A percentile compares a stretch with the other conserved stretches of the same genome.
Evolutionary conservation across 2,797 vertebrate species (phyloP).

Genomic region (Lepilemur septentrionalis): DNA sequence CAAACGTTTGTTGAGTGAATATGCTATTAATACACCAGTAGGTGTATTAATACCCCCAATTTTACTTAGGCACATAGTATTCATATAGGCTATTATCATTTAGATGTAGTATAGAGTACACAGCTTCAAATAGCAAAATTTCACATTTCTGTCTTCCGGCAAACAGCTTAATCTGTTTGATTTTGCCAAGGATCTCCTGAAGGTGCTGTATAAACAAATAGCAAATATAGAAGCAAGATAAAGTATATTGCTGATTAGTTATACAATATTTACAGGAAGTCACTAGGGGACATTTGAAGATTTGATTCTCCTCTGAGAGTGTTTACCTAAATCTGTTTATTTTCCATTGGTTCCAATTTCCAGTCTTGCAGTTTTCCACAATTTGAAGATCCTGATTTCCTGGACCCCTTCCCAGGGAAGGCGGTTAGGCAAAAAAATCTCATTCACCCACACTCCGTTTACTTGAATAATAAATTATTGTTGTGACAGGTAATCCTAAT

Average conservation of each 20-base stretch:
- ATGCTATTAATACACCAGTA: neutral
- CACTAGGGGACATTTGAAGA: neutral
- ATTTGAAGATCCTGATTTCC: conserved; percentile 9
- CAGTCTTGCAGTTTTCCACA: neutral
- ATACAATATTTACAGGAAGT: conserved; percentile 31
- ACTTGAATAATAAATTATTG: neutral
- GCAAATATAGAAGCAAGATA: conserved; percentile 23
- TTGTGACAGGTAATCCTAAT: neutral
- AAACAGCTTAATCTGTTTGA: neutral
- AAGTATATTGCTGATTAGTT: neutral
- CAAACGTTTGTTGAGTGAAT: conserved; percentile 32
- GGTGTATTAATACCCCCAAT: neutral
- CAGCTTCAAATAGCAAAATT: neutral
- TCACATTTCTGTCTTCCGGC: neutral
- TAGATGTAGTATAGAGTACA: neutral
- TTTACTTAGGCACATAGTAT: neutral
- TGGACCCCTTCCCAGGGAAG: neutral
- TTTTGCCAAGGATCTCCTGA: conserved; percentile 35
- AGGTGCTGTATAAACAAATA: conserved; percentile 28
- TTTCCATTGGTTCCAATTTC: neutral
- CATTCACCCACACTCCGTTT: neutral
- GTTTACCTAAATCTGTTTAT: neutral
- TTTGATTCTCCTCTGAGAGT: neutral
- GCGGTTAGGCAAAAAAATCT: neutral
- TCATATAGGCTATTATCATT: neutral